Evolutionary conservation across 2,888 invertebrate species (phyloP).

Genomic region (Eurytoma californica): DNA sequence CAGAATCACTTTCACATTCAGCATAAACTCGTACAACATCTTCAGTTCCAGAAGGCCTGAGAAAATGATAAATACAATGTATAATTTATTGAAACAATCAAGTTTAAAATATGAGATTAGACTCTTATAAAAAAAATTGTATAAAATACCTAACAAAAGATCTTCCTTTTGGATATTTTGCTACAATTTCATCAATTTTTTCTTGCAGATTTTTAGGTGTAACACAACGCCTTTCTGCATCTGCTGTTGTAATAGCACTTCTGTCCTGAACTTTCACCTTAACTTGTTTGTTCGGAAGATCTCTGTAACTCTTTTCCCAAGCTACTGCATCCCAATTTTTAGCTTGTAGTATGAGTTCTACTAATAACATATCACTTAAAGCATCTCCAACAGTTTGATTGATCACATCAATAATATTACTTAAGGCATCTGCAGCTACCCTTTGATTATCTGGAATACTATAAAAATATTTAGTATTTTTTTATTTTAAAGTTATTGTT

Average conservation of each 20-base stretch:
- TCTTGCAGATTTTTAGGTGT: slow-evolving; percentile 90
- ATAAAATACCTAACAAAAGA: slow-evolving; percentile 87
- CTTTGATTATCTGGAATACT: slow-evolving; percentile 58
- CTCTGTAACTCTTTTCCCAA: slow-evolving; percentile 89
- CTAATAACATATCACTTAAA: slow-evolving; percentile 94
- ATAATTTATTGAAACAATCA: background rate
- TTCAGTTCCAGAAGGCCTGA: slow-evolving; percentile 96
- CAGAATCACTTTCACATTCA: slow-evolving; percentile 87
- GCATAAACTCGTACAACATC: slow-evolving; percentile 97
- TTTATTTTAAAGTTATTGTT: background rate
- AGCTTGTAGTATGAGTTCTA: slow-evolving; percentile 91
- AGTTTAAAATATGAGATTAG: background rate
- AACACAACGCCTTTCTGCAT: slow-evolving; percentile 90
- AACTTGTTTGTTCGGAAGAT: slow-evolving; percentile 90
- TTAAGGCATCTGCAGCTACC: slow-evolving; percentile 80
- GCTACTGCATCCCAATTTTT: slow-evolving; percentile 86
- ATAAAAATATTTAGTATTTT: slow-evolving; percentile 15
- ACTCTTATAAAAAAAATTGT: background rate
- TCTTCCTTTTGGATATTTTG: slow-evolving; percentile 83
- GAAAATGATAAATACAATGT: slow-evolving; percentile 53
- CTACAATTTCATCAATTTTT: slow-evolving; percentile 84
- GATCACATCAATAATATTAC: slow-evolving; percentile 87
- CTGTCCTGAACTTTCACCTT: slow-evolving; percentile 94
- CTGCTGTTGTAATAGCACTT: slow-evolving; percentile 87
- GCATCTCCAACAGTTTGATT: slow-evolving; percentile 98